Evolutionary conservation across 2,888 invertebrate species (phyloP).

Genomic region (Maniola hyperantus): DNA sequence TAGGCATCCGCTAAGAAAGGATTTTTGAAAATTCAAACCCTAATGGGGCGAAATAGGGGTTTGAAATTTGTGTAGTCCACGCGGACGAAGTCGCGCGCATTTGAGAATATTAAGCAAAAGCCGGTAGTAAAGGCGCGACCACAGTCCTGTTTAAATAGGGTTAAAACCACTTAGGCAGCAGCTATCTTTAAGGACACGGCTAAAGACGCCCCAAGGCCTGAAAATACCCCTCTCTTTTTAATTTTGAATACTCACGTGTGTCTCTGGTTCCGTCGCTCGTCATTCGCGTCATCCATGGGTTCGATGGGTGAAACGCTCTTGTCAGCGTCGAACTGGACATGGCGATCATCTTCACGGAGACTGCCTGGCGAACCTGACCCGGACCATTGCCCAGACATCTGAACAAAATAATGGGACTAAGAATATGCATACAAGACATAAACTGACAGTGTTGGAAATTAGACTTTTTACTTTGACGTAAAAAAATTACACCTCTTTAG

Average conservation of each 20-base stretch:
- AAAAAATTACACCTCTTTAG: too few species aligned
- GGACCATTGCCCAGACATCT: slow-evolving; percentile 42
- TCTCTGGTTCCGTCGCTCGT: slow-evolving; percentile 60
- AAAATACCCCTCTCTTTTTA: background rate
- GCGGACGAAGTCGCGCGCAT: too few species aligned
- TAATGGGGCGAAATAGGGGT: too few species aligned
- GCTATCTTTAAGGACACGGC: too few species aligned
- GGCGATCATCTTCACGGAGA: slow-evolving; percentile 79
- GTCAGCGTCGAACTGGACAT: slow-evolving; percentile 62
- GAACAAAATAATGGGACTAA: background rate
- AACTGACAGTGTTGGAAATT: background rate
- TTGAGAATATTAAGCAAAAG: too few species aligned
- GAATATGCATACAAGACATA: background rate
- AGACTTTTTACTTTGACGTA: too few species aligned
- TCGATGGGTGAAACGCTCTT: slow-evolving; percentile 43
- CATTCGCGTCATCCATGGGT: slow-evolving; percentile 63
- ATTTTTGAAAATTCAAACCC: too few species aligned
- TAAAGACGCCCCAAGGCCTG: background rate
- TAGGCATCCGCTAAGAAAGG: too few species aligned
- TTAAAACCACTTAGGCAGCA: too few species aligned
- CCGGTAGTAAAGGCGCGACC: too few species aligned
- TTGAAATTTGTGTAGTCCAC: too few species aligned
- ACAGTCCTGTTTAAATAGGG: too few species aligned
- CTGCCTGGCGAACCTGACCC: slow-evolving; percentile 70
- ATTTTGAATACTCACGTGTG: slow-evolving; percentile 54